Evolutionary conservation across 2,888 invertebrate genomes (phyloP).

Genomic region (Drosophila prostipennis): DNA sequence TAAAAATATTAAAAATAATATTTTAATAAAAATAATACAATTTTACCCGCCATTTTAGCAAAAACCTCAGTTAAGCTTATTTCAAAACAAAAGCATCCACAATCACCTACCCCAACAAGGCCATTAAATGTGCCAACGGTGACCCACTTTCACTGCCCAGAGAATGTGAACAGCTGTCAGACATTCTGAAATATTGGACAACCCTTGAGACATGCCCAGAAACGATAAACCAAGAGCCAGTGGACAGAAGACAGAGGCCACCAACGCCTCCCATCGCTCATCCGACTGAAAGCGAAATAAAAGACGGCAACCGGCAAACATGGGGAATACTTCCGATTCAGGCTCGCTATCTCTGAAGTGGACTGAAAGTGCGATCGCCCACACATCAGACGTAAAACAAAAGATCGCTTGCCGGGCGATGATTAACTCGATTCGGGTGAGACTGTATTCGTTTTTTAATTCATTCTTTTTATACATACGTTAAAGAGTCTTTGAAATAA

Average conservation of each 20-base stretch:
- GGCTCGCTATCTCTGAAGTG: slow-evolving; percentile 11
- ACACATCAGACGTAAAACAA: slow-evolving; percentile 16
- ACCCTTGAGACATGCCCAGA: slow-evolving; percentile 53
- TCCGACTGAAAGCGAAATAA: slow-evolving; percentile 45
- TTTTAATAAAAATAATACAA: neutral
- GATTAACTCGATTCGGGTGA: slow-evolving; percentile 14
- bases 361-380: slow-evolving; percentile 15
- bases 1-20: too few relatives aligned
- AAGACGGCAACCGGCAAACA: slow-evolving; percentile 44
- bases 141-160: slow-evolving; percentile 71
- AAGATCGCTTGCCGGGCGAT: slow-evolving; percentile 5
- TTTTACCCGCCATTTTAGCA: neutral
- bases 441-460: neutral
- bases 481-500: too few relatives aligned
- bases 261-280: slow-evolving; percentile 34
- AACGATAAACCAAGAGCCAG: slow-evolving; percentile 27
- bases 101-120: slow-evolving; percentile 34
- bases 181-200: slow-evolving; percentile 59
- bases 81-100: slow-evolving; percentile 1
- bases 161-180: slow-evolving; percentile 50
- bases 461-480: too few relatives aligned
- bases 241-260: slow-evolving; percentile 17
- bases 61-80: neutral
- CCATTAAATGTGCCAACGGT: slow-evolving; percentile 28
- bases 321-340: slow-evolving; percentile 42